Conservation (phyloP, 2,888 invertebrate genomes). For the Acleris emargana region DNA sequence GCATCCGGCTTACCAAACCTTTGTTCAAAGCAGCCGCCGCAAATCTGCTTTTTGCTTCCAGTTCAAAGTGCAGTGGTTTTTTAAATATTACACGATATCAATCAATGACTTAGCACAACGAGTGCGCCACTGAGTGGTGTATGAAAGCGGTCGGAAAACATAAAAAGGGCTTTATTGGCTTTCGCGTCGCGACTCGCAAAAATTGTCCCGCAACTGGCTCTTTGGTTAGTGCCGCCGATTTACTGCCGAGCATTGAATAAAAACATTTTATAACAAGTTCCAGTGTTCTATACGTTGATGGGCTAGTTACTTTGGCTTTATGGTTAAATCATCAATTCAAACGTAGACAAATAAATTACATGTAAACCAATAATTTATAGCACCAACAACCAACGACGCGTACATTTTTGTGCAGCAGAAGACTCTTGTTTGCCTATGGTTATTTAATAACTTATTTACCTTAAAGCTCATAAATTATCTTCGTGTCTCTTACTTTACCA, state of each 20-base stretch:
- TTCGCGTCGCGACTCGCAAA: constrained; percentile 59
- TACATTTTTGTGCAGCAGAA: too few species aligned
- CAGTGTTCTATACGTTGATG: too few species aligned
- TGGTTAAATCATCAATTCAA: too few species aligned
- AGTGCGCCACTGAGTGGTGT: constrained; percentile 11
- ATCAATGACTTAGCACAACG: constrained; percentile 22
- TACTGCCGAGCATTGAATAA: constrained; percentile 44
- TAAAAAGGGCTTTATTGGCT: constrained; percentile 66
- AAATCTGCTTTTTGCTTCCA: constrained; percentile 8
- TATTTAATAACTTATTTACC: constrained; percentile 24
- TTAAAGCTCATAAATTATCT: constrained; percentile 19
- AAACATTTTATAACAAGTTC: not conserved
- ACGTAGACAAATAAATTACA: too few species aligned
- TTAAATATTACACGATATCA: constrained; percentile 24
- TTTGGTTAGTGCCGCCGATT: constrained; percentile 30
- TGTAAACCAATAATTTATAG: too few species aligned
- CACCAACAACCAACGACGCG: too few species aligned
- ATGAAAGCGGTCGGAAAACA: constrained; percentile 53
- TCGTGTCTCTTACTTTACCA: constrained; percentile 10
- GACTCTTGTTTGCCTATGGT: not conserved
- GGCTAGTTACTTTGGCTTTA: too few species aligned
- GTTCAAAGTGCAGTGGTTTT: constrained; percentile 32
- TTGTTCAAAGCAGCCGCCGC: constrained; percentile 10
- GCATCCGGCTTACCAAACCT: constrained; percentile 19
- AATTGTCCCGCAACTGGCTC: constrained; percentile 43